Base-by-base conservation (phyloP, 2,888 invertebrate species). In the Sphinx pinastri region DNA sequence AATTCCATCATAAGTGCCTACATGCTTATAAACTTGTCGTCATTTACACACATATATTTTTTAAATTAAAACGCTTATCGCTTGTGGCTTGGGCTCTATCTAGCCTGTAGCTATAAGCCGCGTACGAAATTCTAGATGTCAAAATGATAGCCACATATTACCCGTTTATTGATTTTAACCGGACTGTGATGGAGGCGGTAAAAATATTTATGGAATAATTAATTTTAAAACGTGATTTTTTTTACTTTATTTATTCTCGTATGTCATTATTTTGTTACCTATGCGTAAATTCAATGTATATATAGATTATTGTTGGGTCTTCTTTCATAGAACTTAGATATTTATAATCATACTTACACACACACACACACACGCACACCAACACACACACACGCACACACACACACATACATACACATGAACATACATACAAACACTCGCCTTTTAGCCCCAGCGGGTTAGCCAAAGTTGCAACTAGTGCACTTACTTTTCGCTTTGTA, bases 111-210 rank as follows among this genome's bases (percentile, higher is more conserved):
- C 75, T 75, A 82, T 82, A 84, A 83, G 79, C 83, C 77, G 77
- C 77, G 82, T 79, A 82, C 82, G 85, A 87, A 89, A 89, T 86
- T 88, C 84, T 88, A 89, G 88, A 92, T 91, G 88, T 88, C 87
- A 88, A 91, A 91, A 91, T 91, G 89, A 93, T 90, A 85, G 90
- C 85, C 87, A 85, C 86, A 89, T 88, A 91, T 90, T 89, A 88
- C 85, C 76, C 76, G 77, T 82, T 81, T 90, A 92, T 92, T 89
- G 91, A 91, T 92, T 91, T 89, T 85, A 79, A 75, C 81, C 81
- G 81, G 86, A 83, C 84, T 84, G 77, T 83, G 81, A 84, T 81
- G 82, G 84, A 84, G 77, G 77, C 76, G 51, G 25, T 52, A 52
- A 68, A 68, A 60, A 19, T 38, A 55, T 58, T 59, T 68, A 38